phyloP scores from a whole-genome alignment of 2,797 vertebrate species.

The Heteromormyrus szaboi region DNA sequence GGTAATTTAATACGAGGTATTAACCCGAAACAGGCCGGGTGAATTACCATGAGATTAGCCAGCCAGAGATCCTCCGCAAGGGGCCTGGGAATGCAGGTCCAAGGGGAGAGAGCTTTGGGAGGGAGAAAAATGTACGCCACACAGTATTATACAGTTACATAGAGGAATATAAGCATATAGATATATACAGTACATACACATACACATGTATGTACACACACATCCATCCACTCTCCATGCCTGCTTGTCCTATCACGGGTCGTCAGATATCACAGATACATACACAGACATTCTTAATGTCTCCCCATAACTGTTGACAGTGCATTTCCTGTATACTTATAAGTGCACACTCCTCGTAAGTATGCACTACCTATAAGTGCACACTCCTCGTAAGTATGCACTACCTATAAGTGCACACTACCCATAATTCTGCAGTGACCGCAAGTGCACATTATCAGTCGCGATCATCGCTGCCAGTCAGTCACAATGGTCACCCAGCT shows the following conservation, averaged over 20 bases:
- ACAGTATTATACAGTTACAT: neutral
- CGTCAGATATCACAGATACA: neutral
- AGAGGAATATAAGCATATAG: neutral
- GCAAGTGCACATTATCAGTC: neutral
- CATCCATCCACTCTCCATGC: neutral
- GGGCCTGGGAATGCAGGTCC: neutral
- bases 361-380: neutral
- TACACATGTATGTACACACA: neutral
- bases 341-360: neutral
- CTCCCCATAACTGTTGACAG: neutral
- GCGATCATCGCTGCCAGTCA: neutral
- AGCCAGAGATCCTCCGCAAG: neutral
- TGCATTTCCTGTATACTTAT: neutral
- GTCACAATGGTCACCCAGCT: neutral
- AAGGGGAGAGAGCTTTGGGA: neutral
- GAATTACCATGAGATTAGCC: constrained; percentile 31
- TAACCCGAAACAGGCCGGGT: constrained; percentile 40
- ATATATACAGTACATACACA: neutral
- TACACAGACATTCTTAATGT: neutral
- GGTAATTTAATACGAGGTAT: constrained; percentile 53
- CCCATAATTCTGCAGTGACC: neutral
- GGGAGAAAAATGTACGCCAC: neutral
- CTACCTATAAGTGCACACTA: neutral
- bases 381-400: neutral
- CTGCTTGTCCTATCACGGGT: neutral